A percentile compares a stretch with the other conserved stretches of the same genome.
These are phyloP conservation scores for Tauraco hartlaubi DNA, from an alignment of 2,797 vertebrate genomes.

Conservation along the genomic window DNA sequence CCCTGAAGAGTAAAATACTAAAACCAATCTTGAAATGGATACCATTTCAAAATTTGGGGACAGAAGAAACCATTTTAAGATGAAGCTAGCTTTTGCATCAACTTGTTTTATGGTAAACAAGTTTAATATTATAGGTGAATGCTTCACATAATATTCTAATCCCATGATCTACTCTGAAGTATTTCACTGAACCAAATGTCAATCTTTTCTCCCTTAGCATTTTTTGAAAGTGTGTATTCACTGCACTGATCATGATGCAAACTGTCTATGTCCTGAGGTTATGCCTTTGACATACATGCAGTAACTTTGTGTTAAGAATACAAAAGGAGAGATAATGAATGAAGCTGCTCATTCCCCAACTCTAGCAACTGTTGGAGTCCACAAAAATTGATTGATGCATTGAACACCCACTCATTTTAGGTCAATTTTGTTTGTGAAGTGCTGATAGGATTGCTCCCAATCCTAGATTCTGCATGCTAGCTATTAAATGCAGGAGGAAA, in stretches of 20 bases:
- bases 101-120: neutral
- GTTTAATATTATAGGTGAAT: neutral
- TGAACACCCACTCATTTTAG: neutral
- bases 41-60: neutral
- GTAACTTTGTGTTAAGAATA: neutral
- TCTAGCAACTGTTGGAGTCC: neutral
- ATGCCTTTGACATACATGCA: neutral
- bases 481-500: neutral
- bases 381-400: neutral
- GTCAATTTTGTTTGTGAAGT: neutral
- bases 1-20: neutral
- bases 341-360: neutral
- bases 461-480: neutral
- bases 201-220: neutral
- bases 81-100: neutral
- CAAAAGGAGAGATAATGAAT: neutral
- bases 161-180: neutral
- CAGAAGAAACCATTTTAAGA: neutral
- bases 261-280: neutral
- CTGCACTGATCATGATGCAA: neutral
- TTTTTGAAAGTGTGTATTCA: neutral
- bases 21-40: neutral
- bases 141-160: neutral
- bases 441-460: neutral
- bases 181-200: neutral